Base-by-base conservation (phyloP, 1,140 invertebrate species). In the Lordiphosa clarofinis region DNA sequence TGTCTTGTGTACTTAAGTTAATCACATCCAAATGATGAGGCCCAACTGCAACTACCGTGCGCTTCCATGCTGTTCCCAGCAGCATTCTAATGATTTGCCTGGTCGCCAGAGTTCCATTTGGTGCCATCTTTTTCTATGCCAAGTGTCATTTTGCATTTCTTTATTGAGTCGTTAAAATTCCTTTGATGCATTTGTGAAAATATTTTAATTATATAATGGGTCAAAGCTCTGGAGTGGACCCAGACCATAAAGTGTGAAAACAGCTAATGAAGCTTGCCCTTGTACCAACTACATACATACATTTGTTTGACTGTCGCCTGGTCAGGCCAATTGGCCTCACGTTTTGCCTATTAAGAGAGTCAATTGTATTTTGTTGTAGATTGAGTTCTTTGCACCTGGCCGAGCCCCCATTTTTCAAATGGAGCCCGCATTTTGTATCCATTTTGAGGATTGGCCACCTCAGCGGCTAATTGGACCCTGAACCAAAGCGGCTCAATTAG, bases 1-100 rank as follows among this genome's bases (percentile, higher is more conserved):
- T 82, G 76, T 69, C 72, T 82, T 84, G 73, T 84, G 78, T 84
- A 82, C 81, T 82, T 82, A 84, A 82, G 67, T 84, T 82, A 82
- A 82, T 82, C 76, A 76, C 76, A 76, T 69, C 78, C 54, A 75
- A 84, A 66, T 69, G 78, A 73, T 76, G 64, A 76, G 72, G 49
- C 38, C 40, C 76, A 71, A 74, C 48, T 56, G 52, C 48, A 46
- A 11, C n/a, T 59, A 47, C 56, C 12, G 39, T n/a, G 12, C 37
- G 15, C 38, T 38, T 46, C 21, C 43, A 46, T 24, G 24, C 24
- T 28, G 24, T 12, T 39, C 21, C 24, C 7, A 39, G 37, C 47
- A 52, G 6, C 52, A 70, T 56, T 71, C 66, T 70, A 71, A 71
- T 71, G 66, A 70, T 70, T 70, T 70, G 67, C 65, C 55, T 62